Percentiles rank a stretch among this genome's conserved stretches.
phyloP scores from a whole-genome alignment of 2,113 vertebrate species.

The Oryzias melastigma region DNA sequence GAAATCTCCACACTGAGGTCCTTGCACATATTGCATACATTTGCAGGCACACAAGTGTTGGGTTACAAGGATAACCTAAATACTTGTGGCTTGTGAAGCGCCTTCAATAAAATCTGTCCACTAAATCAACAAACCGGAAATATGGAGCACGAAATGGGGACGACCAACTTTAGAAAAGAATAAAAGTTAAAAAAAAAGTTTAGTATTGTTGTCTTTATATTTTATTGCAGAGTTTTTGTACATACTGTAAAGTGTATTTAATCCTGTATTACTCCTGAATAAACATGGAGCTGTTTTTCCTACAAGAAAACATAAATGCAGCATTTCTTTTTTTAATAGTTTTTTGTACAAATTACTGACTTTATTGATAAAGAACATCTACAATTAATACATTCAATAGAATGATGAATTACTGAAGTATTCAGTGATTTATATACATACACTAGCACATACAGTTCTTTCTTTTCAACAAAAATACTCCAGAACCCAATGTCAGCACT shows the following conservation, averaged over 20 bases:
- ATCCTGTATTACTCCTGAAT: slow-evolving; percentile 64
- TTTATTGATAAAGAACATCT: neutral
- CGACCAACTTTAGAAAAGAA: slow-evolving; percentile 22
- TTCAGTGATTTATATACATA: slow-evolving; percentile 23
- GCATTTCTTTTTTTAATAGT: neutral
- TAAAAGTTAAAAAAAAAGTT: slow-evolving; percentile 39
- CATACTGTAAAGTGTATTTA: slow-evolving; percentile 63
- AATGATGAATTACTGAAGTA: slow-evolving; percentile 2
- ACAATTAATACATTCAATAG: slow-evolving; percentile 5
- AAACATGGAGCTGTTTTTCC: slow-evolving; percentile 65
- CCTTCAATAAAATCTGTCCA: slow-evolving; percentile 60
- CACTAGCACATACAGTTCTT: slow-evolving; percentile 26
- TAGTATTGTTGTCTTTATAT: slow-evolving; percentile 45
- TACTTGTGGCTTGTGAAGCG: slow-evolving; percentile 43
- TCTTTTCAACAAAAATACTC: slow-evolving; percentile 15
- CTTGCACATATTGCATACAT: slow-evolving; percentile 47
- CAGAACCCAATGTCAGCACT: too few relatives aligned
- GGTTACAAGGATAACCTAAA: slow-evolving; percentile 51
- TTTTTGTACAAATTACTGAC: neutral
- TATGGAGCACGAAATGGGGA: slow-evolving; percentile 6
- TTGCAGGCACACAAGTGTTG: slow-evolving; percentile 38
- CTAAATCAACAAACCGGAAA: slow-evolving; percentile 46
- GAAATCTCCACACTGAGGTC: slow-evolving; percentile 28
- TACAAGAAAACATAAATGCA: slow-evolving; percentile 15
- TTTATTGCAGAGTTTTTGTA: slow-evolving; percentile 66